These are phyloP conservation scores for Platynereis dumerilii DNA, from an alignment of 2,888 invertebrate species.

Conservation along the genomic window DNA sequence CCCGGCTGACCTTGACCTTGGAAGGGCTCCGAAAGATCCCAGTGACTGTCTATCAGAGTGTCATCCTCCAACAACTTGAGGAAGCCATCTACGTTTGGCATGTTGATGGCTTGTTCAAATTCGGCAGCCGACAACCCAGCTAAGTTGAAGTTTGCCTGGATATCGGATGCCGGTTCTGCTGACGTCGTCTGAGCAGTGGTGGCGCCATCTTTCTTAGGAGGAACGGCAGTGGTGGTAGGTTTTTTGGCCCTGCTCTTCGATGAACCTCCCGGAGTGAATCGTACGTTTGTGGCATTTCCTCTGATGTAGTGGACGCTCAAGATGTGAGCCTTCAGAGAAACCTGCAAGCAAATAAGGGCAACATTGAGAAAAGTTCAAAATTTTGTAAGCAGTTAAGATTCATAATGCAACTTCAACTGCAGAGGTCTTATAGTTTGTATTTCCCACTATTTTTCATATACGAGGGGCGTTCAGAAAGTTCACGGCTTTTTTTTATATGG, in stretches of 20 bases:
- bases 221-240: background rate
- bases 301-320: background rate
- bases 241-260: background rate
- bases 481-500: no score
- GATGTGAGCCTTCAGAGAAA: slow-evolving; percentile 4
- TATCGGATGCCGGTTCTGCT: background rate
- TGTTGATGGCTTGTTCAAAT: slow-evolving; percentile 5
- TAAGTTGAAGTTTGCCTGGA: background rate
- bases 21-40: slow-evolving; percentile 1
- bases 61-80: background rate
- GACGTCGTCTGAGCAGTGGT: background rate
- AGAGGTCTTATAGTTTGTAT: no score
- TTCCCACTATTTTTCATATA: no score
- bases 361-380: no score
- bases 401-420: no score
- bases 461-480: no score
- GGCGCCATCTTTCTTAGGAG: background rate
- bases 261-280: background rate
- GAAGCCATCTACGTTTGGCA: slow-evolving; percentile 6
- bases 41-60: background rate
- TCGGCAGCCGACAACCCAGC: slow-evolving; percentile 2
- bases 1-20: background rate
- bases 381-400: no score
- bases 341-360: no score
- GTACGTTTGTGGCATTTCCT: background rate